Evolutionary conservation across 2,797 vertebrate species (phyloP).

Genomic region (Fistularia commersonii): DNA sequence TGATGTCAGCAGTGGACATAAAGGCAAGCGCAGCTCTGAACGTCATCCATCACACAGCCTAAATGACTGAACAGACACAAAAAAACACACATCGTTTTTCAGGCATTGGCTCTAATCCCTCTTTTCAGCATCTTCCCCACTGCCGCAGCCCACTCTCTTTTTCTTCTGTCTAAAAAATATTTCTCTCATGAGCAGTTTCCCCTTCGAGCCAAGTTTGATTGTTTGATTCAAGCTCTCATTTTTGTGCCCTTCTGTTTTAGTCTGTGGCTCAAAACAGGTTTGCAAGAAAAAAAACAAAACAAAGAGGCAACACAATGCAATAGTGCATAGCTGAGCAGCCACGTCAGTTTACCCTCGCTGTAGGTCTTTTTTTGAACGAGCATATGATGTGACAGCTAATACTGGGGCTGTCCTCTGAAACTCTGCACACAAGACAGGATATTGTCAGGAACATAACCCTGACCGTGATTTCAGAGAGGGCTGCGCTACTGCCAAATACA

Average conservation of each 20-base stretch:
- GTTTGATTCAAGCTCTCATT: too few relatives aligned
- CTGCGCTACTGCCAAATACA: slow-evolving; percentile 30
- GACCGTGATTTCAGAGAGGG: slow-evolving; percentile 12
- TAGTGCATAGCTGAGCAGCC: background rate
- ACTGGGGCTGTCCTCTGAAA: slow-evolving; percentile 6
- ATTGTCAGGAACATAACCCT: slow-evolving; percentile 8
- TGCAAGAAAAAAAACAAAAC: background rate
- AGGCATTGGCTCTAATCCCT: background rate
- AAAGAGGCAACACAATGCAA: too few relatives aligned
- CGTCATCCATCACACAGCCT: slow-evolving; percentile 10
- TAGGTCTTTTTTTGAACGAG: background rate
- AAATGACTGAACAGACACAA: slow-evolving; percentile 9
- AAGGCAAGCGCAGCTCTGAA: slow-evolving; percentile 13
- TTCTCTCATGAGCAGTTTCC: slow-evolving; percentile 20
- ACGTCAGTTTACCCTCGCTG: background rate
- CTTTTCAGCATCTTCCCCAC: slow-evolving; percentile 1
- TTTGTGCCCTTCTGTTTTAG: too few relatives aligned
- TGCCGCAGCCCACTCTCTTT: background rate
- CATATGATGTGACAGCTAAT: background rate
- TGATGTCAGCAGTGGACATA: background rate
- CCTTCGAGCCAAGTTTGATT: too few relatives aligned
- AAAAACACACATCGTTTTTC: slow-evolving; percentile 18
- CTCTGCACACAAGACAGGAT: slow-evolving; percentile 5
- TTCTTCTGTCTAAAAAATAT: slow-evolving; percentile 14
- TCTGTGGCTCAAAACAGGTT: background rate